Evolutionary conservation across 2,113 vertebrate genomes (phyloP).

Genomic region (Sinocyclocheilus rhinocerous): DNA sequence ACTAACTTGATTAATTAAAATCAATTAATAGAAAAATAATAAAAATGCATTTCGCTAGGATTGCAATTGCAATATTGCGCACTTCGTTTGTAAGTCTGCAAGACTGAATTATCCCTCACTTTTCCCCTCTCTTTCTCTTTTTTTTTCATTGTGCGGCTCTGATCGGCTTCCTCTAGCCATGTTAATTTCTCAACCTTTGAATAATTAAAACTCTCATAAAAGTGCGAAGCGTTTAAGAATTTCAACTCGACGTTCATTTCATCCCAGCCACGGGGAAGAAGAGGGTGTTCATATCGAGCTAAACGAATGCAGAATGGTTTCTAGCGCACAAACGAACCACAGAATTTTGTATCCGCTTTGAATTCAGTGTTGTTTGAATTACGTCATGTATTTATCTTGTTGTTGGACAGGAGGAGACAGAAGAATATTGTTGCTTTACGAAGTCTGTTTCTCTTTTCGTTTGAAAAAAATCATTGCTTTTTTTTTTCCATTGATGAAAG

Average conservation of each 20-base stretch:
- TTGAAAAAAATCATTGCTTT: neutral
- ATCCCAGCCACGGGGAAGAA: neutral
- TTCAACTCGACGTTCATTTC: conserved; percentile 12
- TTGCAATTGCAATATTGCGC: too few relatives aligned
- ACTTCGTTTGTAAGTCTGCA: neutral
- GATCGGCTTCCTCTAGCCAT: conserved; percentile 10
- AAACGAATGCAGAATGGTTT: neutral
- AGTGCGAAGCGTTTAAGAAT: conserved; percentile 69
- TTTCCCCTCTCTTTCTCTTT: neutral
- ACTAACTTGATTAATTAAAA: neutral
- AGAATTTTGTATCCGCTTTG: neutral
- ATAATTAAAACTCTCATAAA: conserved; percentile 68
- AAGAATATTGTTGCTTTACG: neutral
- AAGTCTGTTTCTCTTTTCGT: conserved; percentile 15
- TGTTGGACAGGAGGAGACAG: neutral
- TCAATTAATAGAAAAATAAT: too few relatives aligned
- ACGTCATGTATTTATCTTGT: neutral
- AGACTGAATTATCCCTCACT: neutral
- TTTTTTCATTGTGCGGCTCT: neutral
- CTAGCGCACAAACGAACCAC: neutral
- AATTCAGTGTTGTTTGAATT: conserved; percentile 21
- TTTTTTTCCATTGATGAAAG: neutral
- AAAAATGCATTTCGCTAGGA: neutral
- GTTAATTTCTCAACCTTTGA: conserved; percentile 69
- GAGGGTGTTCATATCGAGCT: neutral